These are phyloP conservation scores for Chitala chitala DNA, from an alignment of 2,113 vertebrate genomes.

Conservation along the genomic window DNA sequence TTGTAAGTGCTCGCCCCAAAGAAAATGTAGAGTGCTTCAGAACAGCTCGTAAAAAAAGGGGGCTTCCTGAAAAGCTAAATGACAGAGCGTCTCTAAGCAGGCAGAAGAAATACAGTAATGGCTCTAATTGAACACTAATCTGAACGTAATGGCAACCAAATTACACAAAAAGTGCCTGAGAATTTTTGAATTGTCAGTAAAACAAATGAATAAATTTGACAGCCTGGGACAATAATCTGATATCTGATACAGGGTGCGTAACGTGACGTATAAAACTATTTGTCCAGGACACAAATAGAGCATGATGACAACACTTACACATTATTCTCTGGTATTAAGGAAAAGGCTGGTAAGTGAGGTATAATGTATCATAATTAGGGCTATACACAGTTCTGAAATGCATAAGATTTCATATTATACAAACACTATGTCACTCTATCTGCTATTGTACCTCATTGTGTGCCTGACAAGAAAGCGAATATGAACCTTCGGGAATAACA, in stretches of 20 bases:
- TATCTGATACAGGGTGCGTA: background rate
- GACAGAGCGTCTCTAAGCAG: constrained; percentile 51
- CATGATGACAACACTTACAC: constrained; percentile 18
- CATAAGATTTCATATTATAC: constrained; percentile 5
- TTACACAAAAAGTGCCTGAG: constrained; percentile 32
- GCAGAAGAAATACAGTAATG: constrained; percentile 53
- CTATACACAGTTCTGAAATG: constrained; percentile 9
- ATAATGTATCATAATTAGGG: constrained; percentile 30
- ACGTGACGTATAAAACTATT: background rate
- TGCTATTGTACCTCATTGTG: background rate
- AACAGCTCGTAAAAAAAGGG: constrained; percentile 48
- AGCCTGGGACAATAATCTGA: constrained; percentile 15
- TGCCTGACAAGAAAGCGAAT: background rate
- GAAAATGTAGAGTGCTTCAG: constrained; percentile 42
- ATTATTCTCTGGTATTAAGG: constrained; percentile 9
- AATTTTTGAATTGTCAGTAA: constrained; percentile 15
- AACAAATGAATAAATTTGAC: constrained; percentile 28
- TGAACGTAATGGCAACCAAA: constrained; percentile 50
- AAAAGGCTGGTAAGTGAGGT: background rate
- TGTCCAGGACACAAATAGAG: background rate
- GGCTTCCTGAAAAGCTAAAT: constrained; percentile 59
- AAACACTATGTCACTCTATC: constrained; percentile 5
- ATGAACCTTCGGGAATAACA: background rate
- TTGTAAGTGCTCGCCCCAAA: constrained; percentile 47
- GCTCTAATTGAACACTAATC: constrained; percentile 52